Evolutionary conservation across 2,113 vertebrate species (phyloP).

Genomic region (Myrmecobius fasciatus): DNA sequence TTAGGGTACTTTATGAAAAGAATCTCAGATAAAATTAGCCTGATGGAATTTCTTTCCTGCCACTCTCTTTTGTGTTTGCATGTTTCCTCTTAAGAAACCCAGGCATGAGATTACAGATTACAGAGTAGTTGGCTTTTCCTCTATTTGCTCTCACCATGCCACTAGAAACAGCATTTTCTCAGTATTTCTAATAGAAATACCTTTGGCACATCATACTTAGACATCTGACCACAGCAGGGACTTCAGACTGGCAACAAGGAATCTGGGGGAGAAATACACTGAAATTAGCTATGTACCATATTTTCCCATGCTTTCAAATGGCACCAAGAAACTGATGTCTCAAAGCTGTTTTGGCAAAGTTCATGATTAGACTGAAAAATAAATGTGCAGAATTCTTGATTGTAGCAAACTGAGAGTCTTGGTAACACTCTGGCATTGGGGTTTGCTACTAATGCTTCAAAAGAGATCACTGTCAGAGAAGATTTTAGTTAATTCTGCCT

Average conservation of each 20-base stretch:
- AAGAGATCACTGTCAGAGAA: slow-evolving; percentile 6
- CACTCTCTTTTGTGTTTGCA: not conserved
- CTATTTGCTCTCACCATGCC: slow-evolving; percentile 58
- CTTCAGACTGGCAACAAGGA: slow-evolving; percentile 20
- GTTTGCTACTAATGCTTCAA: not conserved
- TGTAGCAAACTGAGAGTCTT: slow-evolving; percentile 15
- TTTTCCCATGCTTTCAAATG: slow-evolving; percentile 51
- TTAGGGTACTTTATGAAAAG: not conserved
- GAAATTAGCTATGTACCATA: slow-evolving; percentile 1
- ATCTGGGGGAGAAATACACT: slow-evolving; percentile 26
- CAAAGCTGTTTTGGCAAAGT: slow-evolving; percentile 30
- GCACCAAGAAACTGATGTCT: not conserved
- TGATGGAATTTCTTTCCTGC: slow-evolving; percentile 49
- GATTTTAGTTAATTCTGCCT: not conserved
- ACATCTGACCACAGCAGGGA: slow-evolving; percentile 9
- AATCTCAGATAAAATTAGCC: slow-evolving; percentile 1
- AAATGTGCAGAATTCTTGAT: slow-evolving; percentile 29
- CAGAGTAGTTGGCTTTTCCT: slow-evolving; percentile 39
- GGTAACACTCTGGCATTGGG: not conserved
- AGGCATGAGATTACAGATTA: slow-evolving; percentile 53
- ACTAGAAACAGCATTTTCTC: slow-evolving; percentile 70
- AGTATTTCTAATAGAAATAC: slow-evolving; percentile 70
- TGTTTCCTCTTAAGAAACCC: slow-evolving; percentile 44
- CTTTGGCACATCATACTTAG: slow-evolving; percentile 44
- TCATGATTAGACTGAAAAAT: slow-evolving; percentile 45